Base-by-base conservation (phyloP, 2,888 invertebrate species). In the Trilocha varians region DNA sequence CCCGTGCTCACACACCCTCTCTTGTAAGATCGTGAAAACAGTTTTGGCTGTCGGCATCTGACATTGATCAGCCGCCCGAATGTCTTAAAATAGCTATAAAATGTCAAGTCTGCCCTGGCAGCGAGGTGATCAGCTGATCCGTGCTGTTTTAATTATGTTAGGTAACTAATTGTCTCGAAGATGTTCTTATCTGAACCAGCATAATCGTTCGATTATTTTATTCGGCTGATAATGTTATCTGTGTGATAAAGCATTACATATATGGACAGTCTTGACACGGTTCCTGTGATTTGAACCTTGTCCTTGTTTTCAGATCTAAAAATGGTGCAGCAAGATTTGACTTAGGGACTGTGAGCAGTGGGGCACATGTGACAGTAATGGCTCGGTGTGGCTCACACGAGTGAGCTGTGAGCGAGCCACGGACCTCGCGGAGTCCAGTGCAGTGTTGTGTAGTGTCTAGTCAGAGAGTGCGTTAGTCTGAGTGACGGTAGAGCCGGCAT, bases 301-400 rank as follows among this genome's bases (percentile, higher is more conserved):
- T 61, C 51, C 53, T 70, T 73, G 48, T 49, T 78, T 80, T 48
- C 85, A 86, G 86, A 84, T 78, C 73, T 84, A 66, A 87, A 87
- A 70, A 87, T 87, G 87, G 87, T 87, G 77, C 87, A 87, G 71
- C 87, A 86, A 66, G 87, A 87, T 82, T 79, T 86, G 77, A 87
- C 87, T 72, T 87, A 87, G 85, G 61, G 56, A 53, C 49, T 45
- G 40, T 59, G 62, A 66, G 64, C 55, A 61, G 57, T 63, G 47
- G 47, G 60, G 57, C 55, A 66, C 59, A 55, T 55, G 53, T 55
- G 65, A 59, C 57, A 57, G 65, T 53, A 62, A 78, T 80, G 82
- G 79, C 67, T 69, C 70, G 64, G 62, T 63, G 71, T 54, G 67
- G 75, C 73, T 77, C 71, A 58, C 62, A 50, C 49, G 76, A 75